These are phyloP conservation scores for Lypha dubia DNA, from an alignment of 2,888 invertebrate genomes.

Conservation along the genomic window DNA sequence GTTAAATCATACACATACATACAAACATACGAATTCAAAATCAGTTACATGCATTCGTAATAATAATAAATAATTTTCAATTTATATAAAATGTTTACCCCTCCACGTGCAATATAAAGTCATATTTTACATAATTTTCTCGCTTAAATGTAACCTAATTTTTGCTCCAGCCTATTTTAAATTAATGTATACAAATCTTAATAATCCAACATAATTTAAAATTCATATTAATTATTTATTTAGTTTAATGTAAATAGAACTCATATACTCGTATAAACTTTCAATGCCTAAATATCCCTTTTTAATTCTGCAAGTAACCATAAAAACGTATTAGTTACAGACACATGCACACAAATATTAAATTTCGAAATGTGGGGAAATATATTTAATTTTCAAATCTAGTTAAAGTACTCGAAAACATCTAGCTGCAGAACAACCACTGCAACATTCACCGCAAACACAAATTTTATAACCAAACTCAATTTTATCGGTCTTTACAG, in stretches of 20 bases:
- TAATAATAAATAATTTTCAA: no score
- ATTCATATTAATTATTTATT: conserved; percentile 4
- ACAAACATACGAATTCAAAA: no score
- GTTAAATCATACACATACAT: no score
- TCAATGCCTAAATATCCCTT: neutral
- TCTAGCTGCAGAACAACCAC: conserved; percentile 19
- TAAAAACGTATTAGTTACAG: conserved; percentile 29
- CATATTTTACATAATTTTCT: neutral
- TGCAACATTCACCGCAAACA: neutral
- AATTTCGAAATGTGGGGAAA: neutral
- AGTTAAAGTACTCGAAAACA: conserved; percentile 55
- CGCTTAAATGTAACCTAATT: neutral
- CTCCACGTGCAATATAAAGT: no score
- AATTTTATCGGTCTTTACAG: conserved; percentile 69
- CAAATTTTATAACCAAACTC: conserved; percentile 44
- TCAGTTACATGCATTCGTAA: no score
- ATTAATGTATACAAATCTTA: neutral
- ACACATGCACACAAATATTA: neutral
- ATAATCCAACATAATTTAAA: neutral
- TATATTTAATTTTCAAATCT: conserved; percentile 12
- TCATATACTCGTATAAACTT: neutral
- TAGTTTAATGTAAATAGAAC: neutral
- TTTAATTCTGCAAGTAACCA: conserved; percentile 21
- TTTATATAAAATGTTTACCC: no score
- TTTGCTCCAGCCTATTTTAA: neutral